Evolutionary conservation across 2,797 vertebrate genomes (phyloP), one percentile per base, ranked within the genome.

Genomic region (Tenualosa thibaudeaui): DNA sequence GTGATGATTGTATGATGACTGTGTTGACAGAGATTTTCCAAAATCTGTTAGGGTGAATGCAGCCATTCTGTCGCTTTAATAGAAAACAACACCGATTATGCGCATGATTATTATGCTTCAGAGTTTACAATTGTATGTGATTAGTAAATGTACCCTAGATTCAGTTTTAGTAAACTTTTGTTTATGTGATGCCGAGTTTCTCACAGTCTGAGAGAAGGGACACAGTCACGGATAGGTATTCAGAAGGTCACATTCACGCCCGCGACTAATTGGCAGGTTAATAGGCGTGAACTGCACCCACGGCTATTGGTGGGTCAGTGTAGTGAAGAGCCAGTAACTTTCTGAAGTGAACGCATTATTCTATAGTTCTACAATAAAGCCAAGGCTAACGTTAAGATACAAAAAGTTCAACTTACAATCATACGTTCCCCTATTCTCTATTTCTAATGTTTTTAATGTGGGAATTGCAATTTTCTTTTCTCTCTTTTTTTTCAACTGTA

Each of bases 181-280:
- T 15, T 78, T 22, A 19, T 26, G 68, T 40, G 68, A 17, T 46
- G 71, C 37, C 40, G 31, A 71, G 54, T 56, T 13, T 43, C 37
- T 4, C 24, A 13, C 10, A 10, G 6, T 12, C 50, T 4, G 46
- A 46, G 46, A 46, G 3, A 51, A 51, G 1, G 50, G 7, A 12
- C 1, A 51, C 31, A 37, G 65, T 37, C 15, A 31, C 31, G 13
- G 13, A 12, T 24, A 51, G 22, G 40, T 75, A 75, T 75, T 43
- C 31, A 75, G 6, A 68, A 31, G 62, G 68, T 40, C 31, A 75
- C 68, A 19, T 75, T 75, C 68, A 75, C 68, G 37, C 68, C 71
- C 71, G 43, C 71, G 5, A 46, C 37, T 46, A 78, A 78, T 78
- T 78, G 71, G 5, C 17, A 78, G 40, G 71, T 78, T 19, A 78